These are phyloP conservation scores for Lasioglossum figueresi DNA, from an alignment of 2,888 invertebrate species.

Conservation along the genomic window DNA sequence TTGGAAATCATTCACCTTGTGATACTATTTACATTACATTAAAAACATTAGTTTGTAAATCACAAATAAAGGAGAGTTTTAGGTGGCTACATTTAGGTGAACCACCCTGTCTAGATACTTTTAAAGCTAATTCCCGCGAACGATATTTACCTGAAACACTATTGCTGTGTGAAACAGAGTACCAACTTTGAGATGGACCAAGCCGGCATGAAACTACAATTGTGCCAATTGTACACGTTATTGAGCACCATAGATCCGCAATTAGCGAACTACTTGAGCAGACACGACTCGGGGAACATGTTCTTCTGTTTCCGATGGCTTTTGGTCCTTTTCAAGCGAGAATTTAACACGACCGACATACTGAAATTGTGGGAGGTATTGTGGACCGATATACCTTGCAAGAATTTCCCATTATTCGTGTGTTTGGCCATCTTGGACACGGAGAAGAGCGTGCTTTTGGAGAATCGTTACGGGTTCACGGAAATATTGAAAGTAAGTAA, in stretches of 20 bases:
- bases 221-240: slow-evolving; percentile 93
- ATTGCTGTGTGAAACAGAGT: slow-evolving; percentile 85
- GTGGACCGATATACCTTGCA: slow-evolving; percentile 97
- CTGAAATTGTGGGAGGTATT: slow-evolving; percentile 97
- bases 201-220: slow-evolving; percentile 96
- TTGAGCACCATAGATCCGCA: slow-evolving; percentile 93
- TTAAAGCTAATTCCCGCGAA: not conserved
- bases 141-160: not conserved
- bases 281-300: slow-evolving; percentile 97
- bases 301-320: slow-evolving; percentile 99
- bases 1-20: too few species aligned
- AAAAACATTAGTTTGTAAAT: too few species aligned
- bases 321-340: slow-evolving; percentile 97
- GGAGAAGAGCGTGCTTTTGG: slow-evolving; percentile 94
- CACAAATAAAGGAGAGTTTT: too few species aligned
- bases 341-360: slow-evolving; percentile 94
- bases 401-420: slow-evolving; percentile 97
- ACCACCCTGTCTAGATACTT: not conserved
- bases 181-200: slow-evolving; percentile 99
- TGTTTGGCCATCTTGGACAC: slow-evolving; percentile 96
- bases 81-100: too few species aligned
- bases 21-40: too few species aligned
- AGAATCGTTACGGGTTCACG: slow-evolving; percentile 96
- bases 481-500: slow-evolving; percentile 94
- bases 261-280: slow-evolving; percentile 93